Base-by-base conservation (phyloP, 23 tunicate species). In the Styela plicata region DNA sequence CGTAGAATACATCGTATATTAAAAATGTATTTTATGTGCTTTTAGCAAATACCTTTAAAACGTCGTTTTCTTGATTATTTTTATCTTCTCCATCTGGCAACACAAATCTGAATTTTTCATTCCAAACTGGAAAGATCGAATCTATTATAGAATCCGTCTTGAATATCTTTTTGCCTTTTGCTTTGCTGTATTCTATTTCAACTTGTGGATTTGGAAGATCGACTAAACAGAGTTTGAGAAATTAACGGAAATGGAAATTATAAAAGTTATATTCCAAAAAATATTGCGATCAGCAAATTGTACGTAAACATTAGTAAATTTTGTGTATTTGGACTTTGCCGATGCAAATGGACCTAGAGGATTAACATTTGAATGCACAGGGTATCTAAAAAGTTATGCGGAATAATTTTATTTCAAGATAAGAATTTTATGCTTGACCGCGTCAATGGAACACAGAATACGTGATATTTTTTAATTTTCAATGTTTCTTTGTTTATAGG, bases 171-270 rank as follows among this genome's bases (percentile, higher is more conserved):
- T 53, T 52, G 5, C 81, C 81, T 22, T 33, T 36, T 20, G 81
- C 81, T 23, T 24, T 36, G 36, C 22, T n/a, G 24, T 21, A 76
- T 76, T 52, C 67, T 5, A 76, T 17, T 33, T 1, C 27, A 0
- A 76, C 27, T 76, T 53, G 64, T 1, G 81, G 81, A 29, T 76
- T 76, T 53, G 81, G 81, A 16, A 33, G 36, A 1, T 76, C 81
- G 22, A 76, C 81, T 66, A 26, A 17, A 17, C 71, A 66, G 16
- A 66, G 13, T 44, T n/a, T n/a, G n/a, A n/a, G n/a, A n/a, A n/a
- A n/a, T n/a, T n/a, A n/a, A n/a, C n/a, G n/a, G 13, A 44, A 44
- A 44, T 13, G 7, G 13, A 44, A 44, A 5, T 44, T 44, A 44
- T 44, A 44, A 44, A 44, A 44, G 57, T 13, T 44, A 5, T 44